Percentiles rank a stretch among this genome's conserved stretches.
Conservation (phyloP, 64 coral and sea anemone species). For the Stylophora pistillata region DNA sequence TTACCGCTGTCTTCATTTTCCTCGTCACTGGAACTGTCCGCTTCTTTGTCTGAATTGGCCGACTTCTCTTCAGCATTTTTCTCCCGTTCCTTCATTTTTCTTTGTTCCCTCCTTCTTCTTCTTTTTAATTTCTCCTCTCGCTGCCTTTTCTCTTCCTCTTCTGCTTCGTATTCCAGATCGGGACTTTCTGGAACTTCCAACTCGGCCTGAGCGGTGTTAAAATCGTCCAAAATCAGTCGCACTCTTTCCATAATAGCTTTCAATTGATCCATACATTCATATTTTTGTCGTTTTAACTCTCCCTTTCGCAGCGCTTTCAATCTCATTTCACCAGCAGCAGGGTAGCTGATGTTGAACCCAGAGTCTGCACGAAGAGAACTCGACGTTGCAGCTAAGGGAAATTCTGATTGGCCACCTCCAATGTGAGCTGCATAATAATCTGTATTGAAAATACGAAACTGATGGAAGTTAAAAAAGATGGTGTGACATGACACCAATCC, state of each 20-base stretch:
- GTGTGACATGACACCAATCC: no score
- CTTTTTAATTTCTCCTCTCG: background rate
- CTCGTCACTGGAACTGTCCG: background rate
- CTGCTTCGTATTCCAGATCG: background rate
- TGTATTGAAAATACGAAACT: background rate
- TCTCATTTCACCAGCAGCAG: slow-evolving; percentile 30
- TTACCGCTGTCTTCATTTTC: background rate
- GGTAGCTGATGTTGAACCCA: background rate
- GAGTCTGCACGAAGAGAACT: background rate
- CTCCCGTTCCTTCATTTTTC: background rate
- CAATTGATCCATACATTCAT: slow-evolving; percentile 33
- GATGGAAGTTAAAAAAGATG: no score
- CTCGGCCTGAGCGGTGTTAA: background rate
- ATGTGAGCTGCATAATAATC: background rate
- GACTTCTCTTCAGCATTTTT: background rate
- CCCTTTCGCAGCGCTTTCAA: slow-evolving; percentile 35
- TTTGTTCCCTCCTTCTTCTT: background rate
- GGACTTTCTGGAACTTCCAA: background rate
- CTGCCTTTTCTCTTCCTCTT: slow-evolving; percentile 1
- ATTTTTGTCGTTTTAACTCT: background rate
- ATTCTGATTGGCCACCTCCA: background rate
- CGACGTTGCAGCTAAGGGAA: no score
- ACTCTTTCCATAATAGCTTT: slow-evolving; percentile 17
- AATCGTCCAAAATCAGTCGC: background rate
- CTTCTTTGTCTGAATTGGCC: background rate